Evolutionary conservation across 30 jellyfish, hydroid and myxozoan species (phyloP), one percentile per base, ranked within the genome.

Genomic region (Aurelia sp.): DNA sequence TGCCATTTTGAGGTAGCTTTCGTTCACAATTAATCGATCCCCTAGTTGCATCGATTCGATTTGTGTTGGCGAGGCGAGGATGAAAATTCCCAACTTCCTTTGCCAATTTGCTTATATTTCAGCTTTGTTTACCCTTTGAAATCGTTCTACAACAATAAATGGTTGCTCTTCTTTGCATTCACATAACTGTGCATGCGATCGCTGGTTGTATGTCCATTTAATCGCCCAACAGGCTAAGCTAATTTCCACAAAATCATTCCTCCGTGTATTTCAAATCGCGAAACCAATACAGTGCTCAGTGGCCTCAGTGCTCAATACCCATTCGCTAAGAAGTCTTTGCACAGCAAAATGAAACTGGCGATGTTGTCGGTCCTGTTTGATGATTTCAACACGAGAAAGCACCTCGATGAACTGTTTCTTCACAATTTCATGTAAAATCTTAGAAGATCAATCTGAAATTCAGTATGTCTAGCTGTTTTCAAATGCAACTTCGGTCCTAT

Each of bases 391-490:
- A 8, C 71, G 35, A 27, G 11, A 27, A 12, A 61, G 71, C 71
- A 44, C 55, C 55, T 44, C 55, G 55, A 5, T 44, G 55, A 44
- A 4, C 55, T 44, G 55, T 44, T 44, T 7, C 55, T 44, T 44
- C 55, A 44, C 55, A 44, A 44, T 4, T 44, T 44, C 13, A 44
- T 4, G 15, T 44, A 44, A 44, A 44, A 44, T 44, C 55, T 44
- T 44, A 9, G 17, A 5, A 44, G 2, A 44, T 44, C 55, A 13
- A 44, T 9, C 55, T 44, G 15, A 44, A 16, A 44, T 44, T 57
- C 68, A 71, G 82, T 66, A 71, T 41, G 20, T 40, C 73, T 78
- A 78, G 89, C 89, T 78, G 89, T 63, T 55, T 78, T 78, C 89
- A 78, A 78, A 18, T 44, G 58, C 47, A 50, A 18, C 83, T 66